Evolutionary conservation across 2,797 vertebrate species (phyloP).

Genomic region (Aldrovandia affinis): DNA sequence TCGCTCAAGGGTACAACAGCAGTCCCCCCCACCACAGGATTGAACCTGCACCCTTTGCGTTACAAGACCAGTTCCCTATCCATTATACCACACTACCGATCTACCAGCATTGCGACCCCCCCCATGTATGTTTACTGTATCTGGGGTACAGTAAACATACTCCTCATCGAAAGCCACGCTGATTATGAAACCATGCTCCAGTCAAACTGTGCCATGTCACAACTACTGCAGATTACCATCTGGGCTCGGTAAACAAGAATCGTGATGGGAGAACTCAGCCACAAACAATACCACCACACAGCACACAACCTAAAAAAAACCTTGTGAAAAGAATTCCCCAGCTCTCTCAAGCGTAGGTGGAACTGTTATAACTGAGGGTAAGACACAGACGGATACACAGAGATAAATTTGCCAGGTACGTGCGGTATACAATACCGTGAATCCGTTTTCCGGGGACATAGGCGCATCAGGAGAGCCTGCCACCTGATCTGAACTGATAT

Average conservation of each 20-base stretch:
- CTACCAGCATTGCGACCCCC: not conserved
- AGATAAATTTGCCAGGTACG: not conserved
- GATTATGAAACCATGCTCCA: not conserved
- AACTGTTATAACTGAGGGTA: not conserved
- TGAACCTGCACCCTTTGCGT: too few species aligned
- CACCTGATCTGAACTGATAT: too few species aligned
- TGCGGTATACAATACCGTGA: not conserved
- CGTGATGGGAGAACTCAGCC: not conserved
- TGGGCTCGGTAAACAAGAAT: not conserved
- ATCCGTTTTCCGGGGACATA: too few species aligned
- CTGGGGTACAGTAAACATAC: not conserved
- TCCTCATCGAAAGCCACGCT: not conserved
- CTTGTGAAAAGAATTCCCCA: not conserved
- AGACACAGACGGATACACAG: not conserved
- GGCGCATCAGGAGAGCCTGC: too few species aligned
- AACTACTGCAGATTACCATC: not conserved
- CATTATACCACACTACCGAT: too few species aligned
- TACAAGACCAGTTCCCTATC: too few species aligned
- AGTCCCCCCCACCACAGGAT: too few species aligned
- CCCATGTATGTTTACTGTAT: not conserved
- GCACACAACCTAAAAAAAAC: not conserved
- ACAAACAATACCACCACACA: not conserved
- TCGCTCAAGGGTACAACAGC: too few species aligned
- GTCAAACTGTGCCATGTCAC: slow-evolving; percentile 21
- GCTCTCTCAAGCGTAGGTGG: not conserved